Evolutionary conservation across 1,140 invertebrate species (phyloP).

Genomic region (Leptinotarsa defecta): DNA sequence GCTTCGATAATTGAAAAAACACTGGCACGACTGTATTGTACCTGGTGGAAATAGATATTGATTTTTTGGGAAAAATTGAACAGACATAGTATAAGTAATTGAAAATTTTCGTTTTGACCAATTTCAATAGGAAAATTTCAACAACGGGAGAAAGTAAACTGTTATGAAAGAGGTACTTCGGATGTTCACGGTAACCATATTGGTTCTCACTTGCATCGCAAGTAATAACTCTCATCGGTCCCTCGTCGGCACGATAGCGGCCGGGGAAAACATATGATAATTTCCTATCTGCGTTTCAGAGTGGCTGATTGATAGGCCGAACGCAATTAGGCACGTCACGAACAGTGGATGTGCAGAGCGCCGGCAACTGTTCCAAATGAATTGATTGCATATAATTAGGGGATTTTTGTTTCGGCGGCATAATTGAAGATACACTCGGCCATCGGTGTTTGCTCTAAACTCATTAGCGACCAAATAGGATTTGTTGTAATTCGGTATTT

Average conservation of each 20-base stretch:
- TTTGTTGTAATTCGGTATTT: slow-evolving; percentile 54
- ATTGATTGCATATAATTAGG: slow-evolving; percentile 51
- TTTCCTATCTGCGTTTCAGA: slow-evolving; percentile 1
- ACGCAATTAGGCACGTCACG: slow-evolving; percentile 38
- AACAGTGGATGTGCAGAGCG: slow-evolving; percentile 40
- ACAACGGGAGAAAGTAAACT: no score
- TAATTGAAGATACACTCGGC: slow-evolving; percentile 43
- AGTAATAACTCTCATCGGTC: not conserved
- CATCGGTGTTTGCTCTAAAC: slow-evolving; percentile 50
- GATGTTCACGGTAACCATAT: no score
- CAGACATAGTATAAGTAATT: no score
- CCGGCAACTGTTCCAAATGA: slow-evolving; percentile 35
- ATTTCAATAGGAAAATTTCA: no score
- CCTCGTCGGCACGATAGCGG: not conserved
- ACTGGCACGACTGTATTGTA: no score
- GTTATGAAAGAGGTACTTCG: no score
- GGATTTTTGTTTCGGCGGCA: slow-evolving; percentile 46
- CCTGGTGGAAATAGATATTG: no score
- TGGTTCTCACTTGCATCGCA: not conserved
- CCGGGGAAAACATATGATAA: not conserved
- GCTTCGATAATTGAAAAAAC: no score
- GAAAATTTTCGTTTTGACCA: no score
- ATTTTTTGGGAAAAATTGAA: no score
- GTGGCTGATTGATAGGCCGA: slow-evolving; percentile 41
- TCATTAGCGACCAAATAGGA: slow-evolving; percentile 53